Base-by-base conservation (phyloP, 2,797 vertebrate genomes). In the Intellagama lesueurii region DNA sequence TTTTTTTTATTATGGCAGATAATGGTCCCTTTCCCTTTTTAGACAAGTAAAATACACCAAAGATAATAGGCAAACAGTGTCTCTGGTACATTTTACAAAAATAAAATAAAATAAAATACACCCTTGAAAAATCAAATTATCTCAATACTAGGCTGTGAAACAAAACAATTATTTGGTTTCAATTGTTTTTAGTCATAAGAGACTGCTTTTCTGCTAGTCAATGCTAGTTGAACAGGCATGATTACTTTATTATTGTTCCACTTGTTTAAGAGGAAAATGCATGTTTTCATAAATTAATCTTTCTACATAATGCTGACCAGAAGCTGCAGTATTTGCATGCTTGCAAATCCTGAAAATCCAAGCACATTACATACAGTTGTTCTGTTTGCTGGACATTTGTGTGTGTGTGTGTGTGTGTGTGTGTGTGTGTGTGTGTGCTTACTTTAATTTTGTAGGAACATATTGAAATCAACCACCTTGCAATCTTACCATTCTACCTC, bases 351-450 rank as follows among this genome's bases (percentile, higher is more conserved):
- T 90, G 93, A 95, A 95, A 89, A 90, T 90, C 93, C 95, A 96
- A 96, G 95, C 92, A 96, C 91, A 97, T 96, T 96, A 96, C 94
- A 96, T 96, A 92, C 93, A 86, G 80, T 80, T 90, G 89, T 93
- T 96, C 94, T 93, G 94, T 90, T 96, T 94, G 90, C 89, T 95
- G 85, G 91, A 40, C 94, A 95, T 94, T 95, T n/a, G n/a, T n/a
- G n/a, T n/a, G n/a, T n/a, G n/a, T n/a, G n/a, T n/a, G n/a, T n/a
- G n/a, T n/a, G n/a, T n/a, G n/a, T n/a, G n/a, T n/a, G n/a, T n/a
- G n/a, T n/a, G n/a, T n/a, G n/a, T n/a, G n/a, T n/a, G n/a, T n/a
- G n/a, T 96, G 95, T 96, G 88, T 81, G 82, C 83, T 73, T 92
- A 60, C 91, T 90, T 94, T 93, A 82, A 92, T 94, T 94, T 92